These are phyloP conservation scores for Synchiropus splendidus DNA, from an alignment of 2,113 vertebrate species.

Conservation along the genomic window DNA sequence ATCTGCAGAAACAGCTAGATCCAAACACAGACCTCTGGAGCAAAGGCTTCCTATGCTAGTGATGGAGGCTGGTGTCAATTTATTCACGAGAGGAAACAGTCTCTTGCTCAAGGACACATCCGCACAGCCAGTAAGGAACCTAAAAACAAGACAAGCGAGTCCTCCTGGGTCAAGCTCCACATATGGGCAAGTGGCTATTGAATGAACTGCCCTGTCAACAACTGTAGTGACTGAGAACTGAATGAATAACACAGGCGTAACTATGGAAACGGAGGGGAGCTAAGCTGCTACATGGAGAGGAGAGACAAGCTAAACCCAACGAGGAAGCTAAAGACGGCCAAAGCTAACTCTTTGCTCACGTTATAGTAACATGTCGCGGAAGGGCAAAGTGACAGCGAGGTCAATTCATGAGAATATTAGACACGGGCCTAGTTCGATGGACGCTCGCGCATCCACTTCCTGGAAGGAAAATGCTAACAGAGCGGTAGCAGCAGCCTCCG, in stretches of 20 bases:
- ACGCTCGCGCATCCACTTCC: slow-evolving; percentile 47
- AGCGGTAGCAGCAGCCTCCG: slow-evolving; percentile 29
- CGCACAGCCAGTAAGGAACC: no score
- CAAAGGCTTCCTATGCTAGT: no score
- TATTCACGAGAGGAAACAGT: no score
- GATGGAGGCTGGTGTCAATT: no score
- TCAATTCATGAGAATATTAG: not conserved
- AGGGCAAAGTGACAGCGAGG: not conserved
- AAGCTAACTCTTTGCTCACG: no score
- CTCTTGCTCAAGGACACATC: no score
- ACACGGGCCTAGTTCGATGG: slow-evolving; percentile 32
- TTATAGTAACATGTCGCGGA: not conserved
- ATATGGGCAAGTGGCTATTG: no score
- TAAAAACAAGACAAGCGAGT: no score
- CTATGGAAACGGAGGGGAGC: slow-evolving; percentile 62
- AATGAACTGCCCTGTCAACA: not conserved
- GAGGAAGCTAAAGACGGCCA: not conserved
- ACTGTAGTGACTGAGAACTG: slow-evolving; percentile 1
- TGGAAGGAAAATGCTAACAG: slow-evolving; percentile 38
- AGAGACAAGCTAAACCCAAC: slow-evolving; percentile 8
- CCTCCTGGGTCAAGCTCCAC: no score
- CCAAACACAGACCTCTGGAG: no score
- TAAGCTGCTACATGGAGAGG: slow-evolving; percentile 16
- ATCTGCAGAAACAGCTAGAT: no score
- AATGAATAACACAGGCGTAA: slow-evolving; percentile 47